Evolutionary conservation across 23 tunicate genomes (phyloP).

Genomic region (Clavelina lepadiformis): DNA sequence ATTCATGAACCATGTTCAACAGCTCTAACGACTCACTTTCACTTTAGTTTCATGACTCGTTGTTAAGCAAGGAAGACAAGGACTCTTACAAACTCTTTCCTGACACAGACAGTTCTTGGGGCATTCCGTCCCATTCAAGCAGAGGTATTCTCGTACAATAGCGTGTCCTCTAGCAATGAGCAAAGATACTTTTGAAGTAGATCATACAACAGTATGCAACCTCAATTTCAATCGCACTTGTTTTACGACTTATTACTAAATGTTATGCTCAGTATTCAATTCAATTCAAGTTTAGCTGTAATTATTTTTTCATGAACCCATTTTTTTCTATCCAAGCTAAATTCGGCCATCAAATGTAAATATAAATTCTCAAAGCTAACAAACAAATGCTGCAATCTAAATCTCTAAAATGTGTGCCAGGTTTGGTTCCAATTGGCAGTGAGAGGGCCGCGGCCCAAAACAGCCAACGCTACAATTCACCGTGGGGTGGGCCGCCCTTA

Average conservation of each 20-base stretch:
- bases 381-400: neutral
- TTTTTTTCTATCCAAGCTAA: no score
- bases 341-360: neutral
- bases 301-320: neutral
- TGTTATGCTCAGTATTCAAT: no score
- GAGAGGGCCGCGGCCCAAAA: conserved; percentile 67
- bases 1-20: neutral
- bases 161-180: no score
- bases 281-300: neutral
- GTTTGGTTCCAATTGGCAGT: conserved; percentile 66
- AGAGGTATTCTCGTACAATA: no score
- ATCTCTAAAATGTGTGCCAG: conserved; percentile 18
- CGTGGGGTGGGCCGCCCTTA: conserved; percentile 34
- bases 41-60: conserved; percentile 15
- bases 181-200: no score
- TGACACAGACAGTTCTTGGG: conserved; percentile 44
- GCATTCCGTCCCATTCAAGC: no score
- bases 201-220: no score
- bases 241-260: no score
- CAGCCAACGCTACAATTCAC: conserved; percentile 20
- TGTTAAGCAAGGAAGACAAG: conserved; percentile 31
- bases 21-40: no score
- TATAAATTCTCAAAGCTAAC: neutral
- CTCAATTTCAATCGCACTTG: no score
- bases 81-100: conserved; percentile 93